Evolutionary conservation across 2,888 invertebrate species (phyloP), one percentile per base, ranked within the genome.

Genomic region (Scrobipalpa costella): DNA sequence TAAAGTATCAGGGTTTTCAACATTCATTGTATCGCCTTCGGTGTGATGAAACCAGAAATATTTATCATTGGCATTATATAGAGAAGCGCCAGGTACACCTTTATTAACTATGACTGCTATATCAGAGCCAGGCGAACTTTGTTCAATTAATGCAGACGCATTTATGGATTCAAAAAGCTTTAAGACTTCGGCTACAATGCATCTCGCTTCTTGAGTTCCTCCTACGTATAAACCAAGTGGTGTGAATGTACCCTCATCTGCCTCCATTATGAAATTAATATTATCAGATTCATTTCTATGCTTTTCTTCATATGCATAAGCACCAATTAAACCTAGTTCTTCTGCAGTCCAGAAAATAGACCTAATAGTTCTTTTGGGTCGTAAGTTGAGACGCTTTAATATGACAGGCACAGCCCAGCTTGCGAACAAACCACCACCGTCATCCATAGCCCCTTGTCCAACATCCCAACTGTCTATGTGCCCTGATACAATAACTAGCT

Each of bases 401-500:
- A 96, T 86, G 7, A 94, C 93, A 17, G 96, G 86, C 9, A 95
- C 94, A 68, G 94, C 94, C 95, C 95, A 96, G 21, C 96, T 95
- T 40, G 96, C 94, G 71, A 96, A 95, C 21, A 95, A 93, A 59
- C 97, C 97, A 64, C 95, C 96, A 27, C 95, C 96, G 73, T 97
- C 96, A 78, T 97, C 97, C 96, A 97, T 96, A 7, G 96, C 96
- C 15, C 97, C 97, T 72, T 95, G 93, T 0, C 97, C 97, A 11
- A 97, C 95, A 82, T 97, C 96, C 97, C 97, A 97, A 76, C 96
- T 96, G 76, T 97, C 97, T 33, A 97, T 90, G 80, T 97, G 97
- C 13, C 97, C 97, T 2, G 96, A 96, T 17, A 97, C 93, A 19
- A 97, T 89, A 0, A 97, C 96, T 0, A 95, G 87, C 67, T 85